Conservation (phyloP, 2,113 vertebrate species). For the Anser cygnoides region DNA sequence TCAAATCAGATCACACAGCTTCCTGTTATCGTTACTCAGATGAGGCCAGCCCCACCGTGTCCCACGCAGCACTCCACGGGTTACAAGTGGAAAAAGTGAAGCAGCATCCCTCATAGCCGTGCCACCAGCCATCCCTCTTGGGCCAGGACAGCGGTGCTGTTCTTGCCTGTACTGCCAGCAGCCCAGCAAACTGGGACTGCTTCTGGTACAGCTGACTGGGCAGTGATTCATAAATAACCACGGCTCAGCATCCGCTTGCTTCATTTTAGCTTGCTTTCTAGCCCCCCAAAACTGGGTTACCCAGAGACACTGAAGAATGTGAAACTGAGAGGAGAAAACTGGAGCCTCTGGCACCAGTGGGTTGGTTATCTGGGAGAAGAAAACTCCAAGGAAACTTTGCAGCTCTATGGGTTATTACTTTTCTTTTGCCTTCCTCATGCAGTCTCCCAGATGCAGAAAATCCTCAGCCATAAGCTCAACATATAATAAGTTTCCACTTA, state of each 20-base stretch:
- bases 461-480: not conserved
- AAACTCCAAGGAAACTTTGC: not conserved
- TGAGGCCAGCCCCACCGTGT: not conserved
- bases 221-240: not conserved
- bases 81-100: conserved; percentile 20
- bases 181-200: not conserved
- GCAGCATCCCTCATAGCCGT: not conserved
- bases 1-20: not conserved
- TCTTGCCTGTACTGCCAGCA: not conserved
- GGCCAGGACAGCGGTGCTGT: not conserved
- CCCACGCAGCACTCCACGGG: not conserved
- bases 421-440: not conserved
- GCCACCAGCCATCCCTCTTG: not conserved
- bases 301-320: not conserved
- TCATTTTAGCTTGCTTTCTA: not conserved
- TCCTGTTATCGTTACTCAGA: not conserved
- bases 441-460: not conserved
- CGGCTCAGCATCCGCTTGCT: not conserved
- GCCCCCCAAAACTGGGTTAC: not conserved
- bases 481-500: not conserved
- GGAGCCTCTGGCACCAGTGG: not conserved
- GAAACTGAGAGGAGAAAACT: not conserved
- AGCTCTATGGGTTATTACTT: not conserved
- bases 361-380: not conserved
- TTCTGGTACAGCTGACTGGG: not conserved